These are phyloP conservation scores for Perccottus glenii DNA, from an alignment of 2,113 vertebrate species.

Conservation along the genomic window DNA sequence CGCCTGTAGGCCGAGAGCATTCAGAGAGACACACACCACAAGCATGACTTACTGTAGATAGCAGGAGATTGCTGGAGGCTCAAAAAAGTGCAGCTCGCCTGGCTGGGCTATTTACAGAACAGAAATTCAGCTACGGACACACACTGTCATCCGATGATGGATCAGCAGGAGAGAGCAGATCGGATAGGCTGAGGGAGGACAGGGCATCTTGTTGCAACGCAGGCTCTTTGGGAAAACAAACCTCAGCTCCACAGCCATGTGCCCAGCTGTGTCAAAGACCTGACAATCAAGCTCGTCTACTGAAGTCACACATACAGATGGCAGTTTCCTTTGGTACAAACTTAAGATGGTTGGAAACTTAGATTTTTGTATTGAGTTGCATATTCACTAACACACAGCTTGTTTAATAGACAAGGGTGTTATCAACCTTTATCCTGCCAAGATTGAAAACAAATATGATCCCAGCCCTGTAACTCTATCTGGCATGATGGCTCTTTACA, in stretches of 20 bases:
- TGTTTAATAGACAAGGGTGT: background rate
- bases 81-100: slow-evolving; percentile 63
- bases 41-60: slow-evolving; percentile 77
- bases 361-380: background rate
- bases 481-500: background rate
- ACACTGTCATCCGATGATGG: slow-evolving; percentile 76
- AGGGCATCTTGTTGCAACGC: slow-evolving; percentile 35
- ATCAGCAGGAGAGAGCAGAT: slow-evolving; percentile 55
- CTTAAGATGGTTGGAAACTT: slow-evolving; percentile 1
- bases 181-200: slow-evolving; percentile 14
- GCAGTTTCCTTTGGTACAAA: slow-evolving; percentile 29
- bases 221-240: slow-evolving; percentile 38
- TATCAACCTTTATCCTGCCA: slow-evolving; percentile 4
- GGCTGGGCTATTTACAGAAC: slow-evolving; percentile 81
- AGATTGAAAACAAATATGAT: slow-evolving; percentile 20
- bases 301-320: slow-evolving; percentile 13
- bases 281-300: slow-evolving; percentile 12
- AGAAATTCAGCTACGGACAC: slow-evolving; percentile 75
- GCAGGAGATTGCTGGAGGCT: slow-evolving; percentile 64
- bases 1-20: slow-evolving; percentile 44
- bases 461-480: slow-evolving; percentile 12
- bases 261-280: slow-evolving; percentile 17
- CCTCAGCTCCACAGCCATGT: slow-evolving; percentile 8
- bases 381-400: background rate
- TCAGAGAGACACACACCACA: slow-evolving; percentile 71